Evolutionary conservation across 2,888 invertebrate genomes (phyloP).

Genomic region (Colostygia pectinataria): DNA sequence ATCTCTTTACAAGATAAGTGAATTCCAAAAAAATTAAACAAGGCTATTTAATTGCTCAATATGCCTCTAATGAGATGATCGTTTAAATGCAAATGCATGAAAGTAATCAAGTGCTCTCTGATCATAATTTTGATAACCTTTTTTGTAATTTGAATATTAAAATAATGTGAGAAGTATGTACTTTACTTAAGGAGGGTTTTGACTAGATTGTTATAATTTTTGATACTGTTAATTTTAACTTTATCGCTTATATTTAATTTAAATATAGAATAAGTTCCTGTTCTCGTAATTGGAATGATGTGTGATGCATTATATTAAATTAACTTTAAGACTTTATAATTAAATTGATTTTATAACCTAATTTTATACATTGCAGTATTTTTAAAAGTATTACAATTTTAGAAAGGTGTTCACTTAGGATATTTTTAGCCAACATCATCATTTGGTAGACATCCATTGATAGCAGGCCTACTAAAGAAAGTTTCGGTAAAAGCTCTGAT

Average conservation of each 20-base stretch:
- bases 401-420: neutral
- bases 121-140: slow-evolving; percentile 35
- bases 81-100: slow-evolving; percentile 38
- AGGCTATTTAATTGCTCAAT: slow-evolving; percentile 36
- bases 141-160: slow-evolving; percentile 26
- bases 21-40: slow-evolving; percentile 41
- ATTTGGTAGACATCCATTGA: too few relatives aligned
- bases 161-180: slow-evolving; percentile 26
- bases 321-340: neutral
- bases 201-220: slow-evolving; percentile 23
- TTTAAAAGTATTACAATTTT: neutral
- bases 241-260: slow-evolving; percentile 25
- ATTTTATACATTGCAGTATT: neutral
- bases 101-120: slow-evolving; percentile 27
- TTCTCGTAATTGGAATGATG: slow-evolving; percentile 5
- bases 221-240: slow-evolving; percentile 22
- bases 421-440: too few relatives aligned
- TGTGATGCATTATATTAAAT: neutral
- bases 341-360: neutral
- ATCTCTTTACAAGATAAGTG: slow-evolving; percentile 44
- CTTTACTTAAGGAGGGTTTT: slow-evolving; percentile 9
- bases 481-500: too few relatives aligned
- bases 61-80: slow-evolving; percentile 39
- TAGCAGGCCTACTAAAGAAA: too few relatives aligned
- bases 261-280: slow-evolving; percentile 2